Percentiles rank a stretch among this genome's conserved stretches.
Evolutionary conservation across 2,888 invertebrate genomes (phyloP).

Genomic region (Macropis europaea): DNA sequence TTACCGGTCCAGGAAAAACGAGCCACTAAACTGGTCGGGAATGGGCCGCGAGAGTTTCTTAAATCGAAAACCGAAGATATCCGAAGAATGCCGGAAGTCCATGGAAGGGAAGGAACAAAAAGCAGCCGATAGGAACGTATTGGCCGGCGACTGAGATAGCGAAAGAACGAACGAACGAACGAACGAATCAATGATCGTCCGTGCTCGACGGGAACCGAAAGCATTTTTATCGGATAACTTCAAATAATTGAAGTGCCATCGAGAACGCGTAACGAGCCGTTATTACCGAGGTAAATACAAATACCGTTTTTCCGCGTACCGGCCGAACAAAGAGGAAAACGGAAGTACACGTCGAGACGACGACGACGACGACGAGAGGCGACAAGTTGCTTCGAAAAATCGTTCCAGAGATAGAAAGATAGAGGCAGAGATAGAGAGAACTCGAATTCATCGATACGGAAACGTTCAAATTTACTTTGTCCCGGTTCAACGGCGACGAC

Average conservation of each 20-base stretch:
- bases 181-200: conserved; percentile 29
- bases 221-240: background rate
- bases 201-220: background rate
- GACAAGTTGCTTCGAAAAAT: background rate
- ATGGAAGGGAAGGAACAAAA: conserved; percentile 43
- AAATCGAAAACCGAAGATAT: conserved; percentile 54
- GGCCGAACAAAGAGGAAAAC: background rate
- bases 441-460: background rate
- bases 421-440: background rate
- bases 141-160: conserved; percentile 5
- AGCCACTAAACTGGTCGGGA: conserved; percentile 51
- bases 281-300: conserved; percentile 1
- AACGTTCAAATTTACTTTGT: background rate
- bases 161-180: background rate
- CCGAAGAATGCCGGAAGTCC: conserved; percentile 36
- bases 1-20: conserved; percentile 53
- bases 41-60: conserved; percentile 54
- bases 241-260: conserved; percentile 22
- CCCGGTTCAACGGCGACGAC: background rate
- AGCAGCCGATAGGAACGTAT: conserved; percentile 25
- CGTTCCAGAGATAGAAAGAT: background rate
- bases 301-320: background rate
- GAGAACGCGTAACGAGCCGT: conserved; percentile 17
- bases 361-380: background rate
- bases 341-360: background rate